phyloP scores from a whole-genome alignment of 2,888 invertebrate genomes.

The Rosalia funebris region DNA sequence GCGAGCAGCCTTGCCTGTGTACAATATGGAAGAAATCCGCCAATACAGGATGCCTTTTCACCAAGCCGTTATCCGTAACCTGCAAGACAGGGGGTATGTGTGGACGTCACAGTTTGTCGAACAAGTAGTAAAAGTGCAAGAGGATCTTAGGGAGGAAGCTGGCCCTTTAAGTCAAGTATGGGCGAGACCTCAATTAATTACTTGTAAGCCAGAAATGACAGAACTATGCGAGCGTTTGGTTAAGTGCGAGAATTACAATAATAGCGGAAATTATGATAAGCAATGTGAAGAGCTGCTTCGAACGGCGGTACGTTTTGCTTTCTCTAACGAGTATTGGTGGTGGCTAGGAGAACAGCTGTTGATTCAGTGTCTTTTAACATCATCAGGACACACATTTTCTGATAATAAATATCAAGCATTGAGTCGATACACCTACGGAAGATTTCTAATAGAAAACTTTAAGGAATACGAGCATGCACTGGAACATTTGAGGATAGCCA shows the following conservation, averaged over 20 bases:
- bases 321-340: constrained; percentile 59
- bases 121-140: constrained; percentile 69
- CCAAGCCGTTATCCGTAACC: constrained; percentile 68
- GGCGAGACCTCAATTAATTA: constrained; percentile 55
- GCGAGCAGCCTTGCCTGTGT: constrained; percentile 57
- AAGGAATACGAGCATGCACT: constrained; percentile 51
- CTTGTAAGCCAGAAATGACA: constrained; percentile 48
- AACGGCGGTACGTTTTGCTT: constrained; percentile 63
- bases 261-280: constrained; percentile 37
- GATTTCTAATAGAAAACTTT: constrained; percentile 68
- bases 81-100: constrained; percentile 66
- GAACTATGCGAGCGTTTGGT: constrained; percentile 36
- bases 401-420: constrained; percentile 66
- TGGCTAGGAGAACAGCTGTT: constrained; percentile 71
- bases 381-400: constrained; percentile 63
- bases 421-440: constrained; percentile 67
- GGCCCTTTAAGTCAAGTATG: constrained; percentile 67
- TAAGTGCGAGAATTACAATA: constrained; percentile 47
- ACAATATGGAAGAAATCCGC: constrained; percentile 58
- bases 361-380: constrained; percentile 64
- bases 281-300: constrained; percentile 62
- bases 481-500: constrained; percentile 47
- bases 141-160: constrained; percentile 64
- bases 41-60: constrained; percentile 67
- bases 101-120: constrained; percentile 67